Conservation (phyloP, 2,113 vertebrate genomes). For the Willisornis vidua region DNA sequence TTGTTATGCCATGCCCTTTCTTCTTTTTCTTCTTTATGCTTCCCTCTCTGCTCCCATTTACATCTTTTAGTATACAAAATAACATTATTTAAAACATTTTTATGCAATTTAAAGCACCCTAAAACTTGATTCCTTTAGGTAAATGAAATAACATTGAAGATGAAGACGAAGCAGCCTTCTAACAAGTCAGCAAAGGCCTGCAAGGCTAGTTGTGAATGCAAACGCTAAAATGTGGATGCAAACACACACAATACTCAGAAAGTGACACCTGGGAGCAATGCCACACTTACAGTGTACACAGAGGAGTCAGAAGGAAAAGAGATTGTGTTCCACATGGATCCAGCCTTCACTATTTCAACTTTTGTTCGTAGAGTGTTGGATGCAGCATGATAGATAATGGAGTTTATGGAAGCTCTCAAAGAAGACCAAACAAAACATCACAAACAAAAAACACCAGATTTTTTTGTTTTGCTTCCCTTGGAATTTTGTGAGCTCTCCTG, state of each 20-base stretch:
- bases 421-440: fast-evolving
- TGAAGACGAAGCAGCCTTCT: not conserved
- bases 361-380: fast-evolving
- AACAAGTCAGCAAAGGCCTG: not conserved
- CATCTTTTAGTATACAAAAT: not conserved
- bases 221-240: not conserved
- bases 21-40: not conserved
- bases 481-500: not conserved
- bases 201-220: not conserved
- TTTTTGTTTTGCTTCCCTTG: not conserved
- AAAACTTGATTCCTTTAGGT: not conserved
- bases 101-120: not conserved
- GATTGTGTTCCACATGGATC: not conserved
- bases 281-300: too few relatives aligned
- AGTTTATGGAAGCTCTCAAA: not conserved
- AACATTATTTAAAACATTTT: not conserved
- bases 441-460: fast-evolving
- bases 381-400: too few relatives aligned
- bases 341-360: not conserved
- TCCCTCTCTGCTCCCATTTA: fast-evolving
- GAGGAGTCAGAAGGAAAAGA: not conserved
- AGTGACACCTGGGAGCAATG: too few relatives aligned
- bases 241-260: fast-evolving
- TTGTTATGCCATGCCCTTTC: not conserved
- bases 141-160: not conserved